phyloP scores from a whole-genome alignment of 2,797 vertebrate genomes.

The Alcedo quadribrachys region DNA sequence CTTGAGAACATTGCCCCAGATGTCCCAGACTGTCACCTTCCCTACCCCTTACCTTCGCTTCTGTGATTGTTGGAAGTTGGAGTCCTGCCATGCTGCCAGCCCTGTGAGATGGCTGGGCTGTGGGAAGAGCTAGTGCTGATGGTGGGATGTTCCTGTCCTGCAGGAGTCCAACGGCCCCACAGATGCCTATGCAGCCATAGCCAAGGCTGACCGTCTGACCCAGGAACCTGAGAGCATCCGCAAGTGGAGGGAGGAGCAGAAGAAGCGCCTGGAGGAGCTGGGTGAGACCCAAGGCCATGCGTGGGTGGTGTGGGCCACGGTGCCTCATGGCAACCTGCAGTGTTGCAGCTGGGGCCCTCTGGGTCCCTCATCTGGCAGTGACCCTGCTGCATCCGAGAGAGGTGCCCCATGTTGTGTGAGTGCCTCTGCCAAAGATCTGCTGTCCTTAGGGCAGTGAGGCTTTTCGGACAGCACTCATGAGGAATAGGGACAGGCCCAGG shows the following conservation, averaged over 20 bases:
- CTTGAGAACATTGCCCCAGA: not conserved
- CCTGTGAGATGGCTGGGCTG: not conserved
- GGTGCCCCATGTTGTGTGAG: fast-evolving
- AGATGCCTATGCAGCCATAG: slow-evolving; percentile 92
- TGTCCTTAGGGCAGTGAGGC: not conserved
- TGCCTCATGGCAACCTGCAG: fast-evolving
- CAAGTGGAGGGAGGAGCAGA: slow-evolving; percentile 98
- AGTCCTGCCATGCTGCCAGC: not conserved
- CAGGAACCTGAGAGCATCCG: slow-evolving; percentile 97
- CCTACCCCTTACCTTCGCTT: not conserved
- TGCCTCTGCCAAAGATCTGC: not conserved
- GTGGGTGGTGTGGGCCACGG: not conserved
- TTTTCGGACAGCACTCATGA: not conserved
- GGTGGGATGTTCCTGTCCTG: not conserved
- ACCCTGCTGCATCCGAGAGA: not conserved
- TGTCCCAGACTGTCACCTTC: not conserved
- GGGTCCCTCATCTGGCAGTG: not conserved
- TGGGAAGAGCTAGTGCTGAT: not conserved
- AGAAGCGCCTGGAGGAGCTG: slow-evolving; percentile 89
- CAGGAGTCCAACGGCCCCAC: slow-evolving; percentile 90
- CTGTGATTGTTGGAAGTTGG: not conserved
- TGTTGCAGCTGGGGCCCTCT: not conserved
- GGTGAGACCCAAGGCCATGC: slow-evolving; percentile 74
- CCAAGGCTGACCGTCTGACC: slow-evolving; percentile 92
- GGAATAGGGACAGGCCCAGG: not conserved